A percentile compares a stretch with the other conserved stretches of the same genome.
Evolutionary conservation across 1,140 invertebrate genomes (phyloP).

Genomic region (Plutomurus gul): DNA sequence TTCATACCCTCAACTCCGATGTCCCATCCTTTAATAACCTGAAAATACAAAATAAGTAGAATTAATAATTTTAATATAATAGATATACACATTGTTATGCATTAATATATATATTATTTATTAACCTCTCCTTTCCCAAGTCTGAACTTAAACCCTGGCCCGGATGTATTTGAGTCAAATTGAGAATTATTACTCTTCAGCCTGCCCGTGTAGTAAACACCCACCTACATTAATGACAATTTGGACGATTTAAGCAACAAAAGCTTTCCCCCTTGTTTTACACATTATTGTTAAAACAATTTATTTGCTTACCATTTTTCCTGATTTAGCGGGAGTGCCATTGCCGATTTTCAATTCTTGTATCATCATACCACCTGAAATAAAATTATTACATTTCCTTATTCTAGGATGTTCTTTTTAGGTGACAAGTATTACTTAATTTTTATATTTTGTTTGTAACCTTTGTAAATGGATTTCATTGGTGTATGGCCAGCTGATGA

Average conservation of each 20-base stretch:
- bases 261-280: no score
- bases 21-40: constrained; percentile 93
- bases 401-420: no score
- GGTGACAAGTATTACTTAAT: no score
- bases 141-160: constrained; percentile 81
- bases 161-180: constrained; percentile 73
- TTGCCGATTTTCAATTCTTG: constrained; percentile 77
- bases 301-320: constrained; percentile 68
- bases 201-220: constrained; percentile 77
- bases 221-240: constrained; percentile 55
- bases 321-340: constrained; percentile 74
- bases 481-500: constrained; percentile 50
- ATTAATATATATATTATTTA: no score
- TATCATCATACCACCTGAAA: constrained; percentile 71
- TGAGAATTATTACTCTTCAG: constrained; percentile 79
- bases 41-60: no score
- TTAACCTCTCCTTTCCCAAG: constrained; percentile 81
- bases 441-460: no score
- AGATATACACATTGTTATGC: no score
- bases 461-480: constrained; percentile 46
- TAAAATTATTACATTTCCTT: neutral
- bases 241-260: neutral
- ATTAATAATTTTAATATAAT: no score
- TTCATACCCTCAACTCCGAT: constrained; percentile 85
- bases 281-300: no score